phyloP scores from a whole-genome alignment of 2,113 vertebrate genomes.

The Hemicordylus capensis region DNA sequence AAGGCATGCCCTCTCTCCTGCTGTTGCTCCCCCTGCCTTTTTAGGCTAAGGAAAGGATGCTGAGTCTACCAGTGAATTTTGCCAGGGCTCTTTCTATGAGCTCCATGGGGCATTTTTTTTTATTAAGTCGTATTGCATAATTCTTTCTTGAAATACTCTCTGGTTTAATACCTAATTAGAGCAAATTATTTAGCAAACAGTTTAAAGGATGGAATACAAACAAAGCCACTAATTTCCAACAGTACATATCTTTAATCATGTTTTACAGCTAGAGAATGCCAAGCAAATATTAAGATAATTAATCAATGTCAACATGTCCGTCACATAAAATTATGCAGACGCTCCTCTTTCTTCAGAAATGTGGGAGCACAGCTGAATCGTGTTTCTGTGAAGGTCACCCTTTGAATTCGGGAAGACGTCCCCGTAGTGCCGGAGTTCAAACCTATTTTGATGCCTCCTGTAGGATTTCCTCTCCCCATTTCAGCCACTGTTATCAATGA shows the following conservation, averaged over 20 bases:
- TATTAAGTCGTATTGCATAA: slow-evolving; percentile 24
- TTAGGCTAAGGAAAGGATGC: neutral
- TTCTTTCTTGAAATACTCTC: slow-evolving; percentile 22
- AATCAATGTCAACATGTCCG: slow-evolving; percentile 73
- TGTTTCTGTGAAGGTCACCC: slow-evolving; percentile 71
- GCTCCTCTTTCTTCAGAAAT: slow-evolving; percentile 34
- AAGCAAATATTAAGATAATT: slow-evolving; percentile 81
- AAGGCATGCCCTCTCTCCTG: too few relatives aligned
- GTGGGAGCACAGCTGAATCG: slow-evolving; percentile 24
- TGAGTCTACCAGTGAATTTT: neutral
- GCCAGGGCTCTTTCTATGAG: neutral
- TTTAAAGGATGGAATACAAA: slow-evolving; percentile 69
- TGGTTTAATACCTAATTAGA: slow-evolving; percentile 50
- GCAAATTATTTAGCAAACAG: slow-evolving; percentile 72
- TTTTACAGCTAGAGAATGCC: slow-evolving; percentile 50
- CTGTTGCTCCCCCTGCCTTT: neutral
- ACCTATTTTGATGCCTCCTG: slow-evolving; percentile 52
- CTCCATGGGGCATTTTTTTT: slow-evolving; percentile 13
- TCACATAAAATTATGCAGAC: slow-evolving; percentile 66
- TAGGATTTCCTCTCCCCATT: slow-evolving; percentile 53
- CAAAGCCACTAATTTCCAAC: slow-evolving; percentile 69
- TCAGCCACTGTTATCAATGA: slow-evolving; percentile 48
- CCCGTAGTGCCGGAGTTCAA: slow-evolving; percentile 43
- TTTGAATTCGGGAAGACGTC: slow-evolving; percentile 54
- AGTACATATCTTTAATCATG: slow-evolving; percentile 72